A percentile compares a stretch with the other conserved stretches of the same genome.
These are phyloP conservation scores for Papilio polytes DNA, from an alignment of 1,140 invertebrate species.

Conservation along the genomic window DNA sequence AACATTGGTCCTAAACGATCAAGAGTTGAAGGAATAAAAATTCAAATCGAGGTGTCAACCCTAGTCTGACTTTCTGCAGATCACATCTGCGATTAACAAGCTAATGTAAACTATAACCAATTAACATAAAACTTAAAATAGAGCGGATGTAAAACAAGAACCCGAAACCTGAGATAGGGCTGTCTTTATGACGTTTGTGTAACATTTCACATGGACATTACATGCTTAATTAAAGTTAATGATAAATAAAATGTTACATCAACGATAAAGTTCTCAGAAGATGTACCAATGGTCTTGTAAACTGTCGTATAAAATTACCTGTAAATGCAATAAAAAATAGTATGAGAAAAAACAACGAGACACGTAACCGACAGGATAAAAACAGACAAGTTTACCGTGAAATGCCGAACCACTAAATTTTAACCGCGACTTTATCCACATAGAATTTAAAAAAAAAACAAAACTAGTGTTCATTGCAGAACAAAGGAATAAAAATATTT, in stretches of 20 bases:
- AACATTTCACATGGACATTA: conserved; percentile 1
- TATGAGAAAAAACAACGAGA: background rate
- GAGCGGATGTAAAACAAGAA: background rate
- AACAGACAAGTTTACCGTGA: background rate
- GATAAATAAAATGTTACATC: background rate
- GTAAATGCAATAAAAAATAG: background rate
- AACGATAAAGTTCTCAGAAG: background rate
- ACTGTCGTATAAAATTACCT: background rate
- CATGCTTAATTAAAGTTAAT: conserved; percentile 14
- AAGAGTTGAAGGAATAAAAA: background rate
- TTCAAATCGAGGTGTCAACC: background rate
- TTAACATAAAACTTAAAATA: conserved; percentile 12
- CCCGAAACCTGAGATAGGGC: background rate
- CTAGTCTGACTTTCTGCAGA: background rate
- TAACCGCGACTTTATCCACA: no score
- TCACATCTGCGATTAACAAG: conserved; percentile 6
- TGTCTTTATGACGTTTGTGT: background rate
- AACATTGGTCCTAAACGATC: background rate
- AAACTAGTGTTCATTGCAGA: no score
- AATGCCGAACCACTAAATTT: background rate
- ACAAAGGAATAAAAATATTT: no score
- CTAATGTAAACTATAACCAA: background rate
- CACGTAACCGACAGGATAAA: background rate
- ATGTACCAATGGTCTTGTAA: background rate
- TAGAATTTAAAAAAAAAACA: no score